Base-by-base conservation (phyloP, 2,888 invertebrate species). In the Habrosyne pyritoides region DNA sequence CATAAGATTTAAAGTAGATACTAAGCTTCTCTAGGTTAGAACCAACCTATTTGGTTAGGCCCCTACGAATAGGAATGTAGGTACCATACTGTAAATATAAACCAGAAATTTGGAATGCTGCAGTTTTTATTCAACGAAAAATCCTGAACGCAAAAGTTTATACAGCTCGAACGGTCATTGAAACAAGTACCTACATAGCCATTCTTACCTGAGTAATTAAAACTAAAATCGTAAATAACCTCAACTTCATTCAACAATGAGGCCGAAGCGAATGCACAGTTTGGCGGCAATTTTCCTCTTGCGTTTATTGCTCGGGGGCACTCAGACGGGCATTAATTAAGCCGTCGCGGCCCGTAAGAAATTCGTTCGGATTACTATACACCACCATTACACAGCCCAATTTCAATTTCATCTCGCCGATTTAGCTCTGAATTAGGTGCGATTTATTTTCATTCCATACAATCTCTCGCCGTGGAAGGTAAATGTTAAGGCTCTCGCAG, bases 401-500 rank as follows among this genome's bases (percentile, higher is more conserved):
- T 84, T 82, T 82, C 84, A 84, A 84, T 83, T 84, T 83, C 79
- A 80, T 81, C 76, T 79, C 71, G 67, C 74, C 79, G 76, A 81
- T 81, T 79, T 78, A 71, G 72, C 71, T 71, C 69, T 65, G 82
- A 81, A 84, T 84, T 83, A 83, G 78, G 73, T 73, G 75, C 79
- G 73, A 83, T 85, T 84, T 84, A 84, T 83, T 83, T 79, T 78
- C 80, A 83, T 84, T 85, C 79, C 74, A 76, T 71, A 75, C 79
- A 72, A 73, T 74, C 75, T 74, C 75, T 65, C 68, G 57, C 56
- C 58, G 56, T 69, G 60, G 68, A 76, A 76, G 79, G 76, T 75
- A 75, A 79, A 79, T 75, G 75, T 73, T 75, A 72, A 72, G 69
- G 72, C 69, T 66, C 66, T 66, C 59, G 42, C 60, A 63, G 73